These are phyloP conservation scores for Standfussiana lucernea DNA, from an alignment of 2,888 invertebrate genomes.

Conservation along the genomic window DNA sequence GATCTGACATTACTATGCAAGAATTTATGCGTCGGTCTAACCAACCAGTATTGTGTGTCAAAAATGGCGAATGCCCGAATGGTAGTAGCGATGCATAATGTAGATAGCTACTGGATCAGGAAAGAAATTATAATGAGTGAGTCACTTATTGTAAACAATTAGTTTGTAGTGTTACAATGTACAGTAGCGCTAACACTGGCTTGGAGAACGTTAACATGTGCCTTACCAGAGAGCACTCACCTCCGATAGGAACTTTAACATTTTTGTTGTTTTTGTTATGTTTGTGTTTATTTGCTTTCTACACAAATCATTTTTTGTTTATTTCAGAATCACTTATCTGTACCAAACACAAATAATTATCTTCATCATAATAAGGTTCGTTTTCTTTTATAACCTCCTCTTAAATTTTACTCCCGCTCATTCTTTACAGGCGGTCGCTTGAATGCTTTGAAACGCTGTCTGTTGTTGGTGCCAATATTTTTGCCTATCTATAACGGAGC, in stretches of 20 bases:
- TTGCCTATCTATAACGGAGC: conserved; percentile 61
- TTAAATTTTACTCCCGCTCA: conserved; percentile 80
- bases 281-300: conserved; percentile 91
- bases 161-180: conserved; percentile 56
- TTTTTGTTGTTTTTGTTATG: conserved; percentile 83
- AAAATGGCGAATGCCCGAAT: conserved; percentile 66
- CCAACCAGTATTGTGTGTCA: conserved; percentile 68
- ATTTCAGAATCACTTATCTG: conserved; percentile 97
- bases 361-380: conserved; percentile 95
- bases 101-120: conserved; percentile 60
- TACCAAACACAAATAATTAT: conserved; percentile 96
- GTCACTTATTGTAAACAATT: conserved; percentile 33
- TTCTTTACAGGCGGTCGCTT: conserved; percentile 80
- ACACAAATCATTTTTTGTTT: conserved; percentile 91
- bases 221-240: conserved; percentile 64
- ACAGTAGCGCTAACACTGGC: conserved; percentile 70
- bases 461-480: conserved; percentile 65
- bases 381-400: conserved; percentile 88
- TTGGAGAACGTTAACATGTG: conserved; percentile 65
- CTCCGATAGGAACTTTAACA: conserved; percentile 72
- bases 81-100: conserved; percentile 61
- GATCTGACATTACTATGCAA: conserved; percentile 65
- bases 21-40: conserved; percentile 62
- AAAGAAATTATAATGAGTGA: conserved; percentile 55
- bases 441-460: conserved; percentile 80